Conservation (phyloP, 1,140 invertebrate species). For the Matsumurasca onukii region DNA sequence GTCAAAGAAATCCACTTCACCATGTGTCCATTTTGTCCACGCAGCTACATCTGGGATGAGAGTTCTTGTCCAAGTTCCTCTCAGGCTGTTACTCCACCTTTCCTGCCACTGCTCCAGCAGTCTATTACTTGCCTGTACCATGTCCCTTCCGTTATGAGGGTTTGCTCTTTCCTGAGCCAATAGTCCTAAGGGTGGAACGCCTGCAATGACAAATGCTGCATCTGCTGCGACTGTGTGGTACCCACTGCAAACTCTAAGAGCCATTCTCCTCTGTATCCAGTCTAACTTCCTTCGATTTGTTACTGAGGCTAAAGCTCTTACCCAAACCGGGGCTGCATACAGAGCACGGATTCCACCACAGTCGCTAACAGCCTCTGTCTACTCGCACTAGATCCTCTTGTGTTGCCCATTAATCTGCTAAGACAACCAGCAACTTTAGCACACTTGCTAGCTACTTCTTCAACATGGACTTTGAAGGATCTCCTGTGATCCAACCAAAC, state of each 20-base stretch:
- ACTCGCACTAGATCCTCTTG: not conserved
- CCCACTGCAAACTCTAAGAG: not conserved
- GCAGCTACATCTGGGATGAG: conserved; percentile 33
- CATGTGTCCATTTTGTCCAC: conserved; percentile 36
- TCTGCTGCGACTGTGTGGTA: not conserved
- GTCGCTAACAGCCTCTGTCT: not conserved
- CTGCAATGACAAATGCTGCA: conserved; percentile 11
- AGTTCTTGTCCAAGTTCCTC: conserved; percentile 36
- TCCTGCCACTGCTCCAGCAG: conserved; percentile 30
- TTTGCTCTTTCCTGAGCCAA: not conserved
- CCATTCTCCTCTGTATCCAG: not conserved
- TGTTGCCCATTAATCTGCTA: not conserved
- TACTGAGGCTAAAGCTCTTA: not conserved
- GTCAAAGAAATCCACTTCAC: conserved; percentile 40
- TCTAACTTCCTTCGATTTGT: not conserved
- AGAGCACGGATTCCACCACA: not conserved
- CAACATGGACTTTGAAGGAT: not conserved
- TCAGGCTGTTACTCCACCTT: conserved; percentile 31
- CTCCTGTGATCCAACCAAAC: not conserved
- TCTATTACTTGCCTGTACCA: not conserved
- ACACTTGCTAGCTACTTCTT: not conserved
- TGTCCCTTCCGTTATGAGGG: not conserved
- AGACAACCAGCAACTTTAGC: not conserved
- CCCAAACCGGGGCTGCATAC: not conserved
- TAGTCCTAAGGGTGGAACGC: not conserved